Base-by-base conservation (phyloP, 2,113 vertebrate species). In the Anas platyrhynchos region DNA sequence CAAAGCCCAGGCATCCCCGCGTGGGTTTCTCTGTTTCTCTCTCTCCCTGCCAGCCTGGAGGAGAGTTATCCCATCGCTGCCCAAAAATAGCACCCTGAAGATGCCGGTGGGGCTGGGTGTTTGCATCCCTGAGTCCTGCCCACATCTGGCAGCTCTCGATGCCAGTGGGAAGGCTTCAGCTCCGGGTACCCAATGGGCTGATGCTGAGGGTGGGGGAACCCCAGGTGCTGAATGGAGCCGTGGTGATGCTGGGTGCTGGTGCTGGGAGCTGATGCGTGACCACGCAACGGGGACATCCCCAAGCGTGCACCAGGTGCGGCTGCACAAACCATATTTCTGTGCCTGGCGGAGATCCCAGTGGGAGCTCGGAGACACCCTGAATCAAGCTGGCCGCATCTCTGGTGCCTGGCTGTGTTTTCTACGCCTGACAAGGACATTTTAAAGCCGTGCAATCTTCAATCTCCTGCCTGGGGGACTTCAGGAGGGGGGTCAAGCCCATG, bases 361-460 rank as follows among this genome's bases (percentile, higher is more conserved):
- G 38, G 15, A 23, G 26, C 72, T 50, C 22, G 4, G 50, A 62
- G 50, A 48, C 29, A 9, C 38, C 38, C 29, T 14, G 46, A 44
- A n/a, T 11, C 15, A 29, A 0, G 1, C 29, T 34, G 3, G 2
- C 0, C 1, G 16, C 10, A 9, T 25, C 36, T 18, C 56, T 17
- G n/a, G 62, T 54, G 21, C 21, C 44, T 83, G 55, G 8, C 13
- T 76, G 22, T 41, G 9, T 43, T 58, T 79, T 62, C 34, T 54
- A 48, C 72, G 31, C 11, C 38, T 56, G 62, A 38, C 12, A 48
- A 88, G 29, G 43, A 26, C 11, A 43, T 71, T 88, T 86, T 21
- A 65, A 55, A 88, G 31, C 17, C 58, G n/a, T 15, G 32, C 14
- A 34, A 43, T 10, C 20, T 61, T 52, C 44, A 59, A 81, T 9